phyloP scores from a whole-genome alignment of 2,888 invertebrate species.

The Idaea dimidiata region DNA sequence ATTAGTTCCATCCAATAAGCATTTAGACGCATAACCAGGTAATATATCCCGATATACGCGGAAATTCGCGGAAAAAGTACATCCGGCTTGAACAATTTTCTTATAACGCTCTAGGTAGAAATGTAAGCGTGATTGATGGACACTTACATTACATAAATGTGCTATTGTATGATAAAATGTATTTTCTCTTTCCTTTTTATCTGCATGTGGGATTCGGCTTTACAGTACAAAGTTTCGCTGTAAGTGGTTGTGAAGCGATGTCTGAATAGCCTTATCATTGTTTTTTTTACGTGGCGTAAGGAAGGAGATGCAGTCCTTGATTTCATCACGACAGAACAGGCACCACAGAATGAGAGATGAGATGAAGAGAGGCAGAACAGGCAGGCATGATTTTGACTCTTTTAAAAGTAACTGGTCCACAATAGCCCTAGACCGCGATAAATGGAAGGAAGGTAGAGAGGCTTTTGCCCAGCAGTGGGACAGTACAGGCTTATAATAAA shows the following conservation, averaged over 20 bases:
- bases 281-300: not conserved
- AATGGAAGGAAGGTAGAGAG: too few relatives aligned
- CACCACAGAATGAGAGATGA: too few relatives aligned
- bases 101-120: constrained; percentile 35
- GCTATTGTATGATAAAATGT: constrained; percentile 40
- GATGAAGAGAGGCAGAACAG: too few relatives aligned
- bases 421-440: too few relatives aligned
- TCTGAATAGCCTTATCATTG: not conserved
- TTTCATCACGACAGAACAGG: too few relatives aligned
- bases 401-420: too few relatives aligned
- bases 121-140: constrained; percentile 46
- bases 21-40: constrained; percentile 6
- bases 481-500: too few relatives aligned
- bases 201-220: constrained; percentile 25
- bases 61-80: constrained; percentile 23
- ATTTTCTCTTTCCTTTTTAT: constrained; percentile 34
- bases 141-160: constrained; percentile 39
- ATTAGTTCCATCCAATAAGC: not conserved
- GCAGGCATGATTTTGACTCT: too few relatives aligned
- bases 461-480: too few relatives aligned
- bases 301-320: too few relatives aligned
- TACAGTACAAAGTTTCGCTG: not conserved
- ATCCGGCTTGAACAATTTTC: constrained; percentile 34
- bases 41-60: constrained; percentile 8
- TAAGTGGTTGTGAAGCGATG: not conserved